A percentile compares a stretch with the other conserved stretches of the same genome.
These are phyloP conservation scores for Tetragonula clypearis DNA, from an alignment of 1,140 invertebrate genomes.

Conservation along the genomic window DNA sequence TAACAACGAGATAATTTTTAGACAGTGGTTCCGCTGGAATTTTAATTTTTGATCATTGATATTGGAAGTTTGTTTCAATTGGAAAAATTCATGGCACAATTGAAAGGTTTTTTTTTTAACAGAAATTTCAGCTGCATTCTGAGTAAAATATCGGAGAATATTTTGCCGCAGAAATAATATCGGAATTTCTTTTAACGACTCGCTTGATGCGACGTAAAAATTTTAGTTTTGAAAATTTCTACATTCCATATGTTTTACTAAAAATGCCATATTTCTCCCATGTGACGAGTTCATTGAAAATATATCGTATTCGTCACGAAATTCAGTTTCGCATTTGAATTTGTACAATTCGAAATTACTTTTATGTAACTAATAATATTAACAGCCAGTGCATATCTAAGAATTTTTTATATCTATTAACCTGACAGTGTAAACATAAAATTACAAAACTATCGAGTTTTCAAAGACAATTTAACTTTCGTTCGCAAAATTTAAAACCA, in stretches of 20 bases:
- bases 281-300: not conserved
- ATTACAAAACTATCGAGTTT: too few species aligned
- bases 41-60: not conserved
- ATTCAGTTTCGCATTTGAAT: not conserved
- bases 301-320: not conserved
- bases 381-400: too few species aligned
- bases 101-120: not conserved
- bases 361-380: too few species aligned
- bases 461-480: too few species aligned
- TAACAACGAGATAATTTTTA: too few species aligned
- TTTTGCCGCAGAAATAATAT: not conserved
- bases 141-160: not conserved
- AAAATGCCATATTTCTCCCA: not conserved
- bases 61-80: not conserved
- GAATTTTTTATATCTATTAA: too few species aligned
- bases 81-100: not conserved
- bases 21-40: not conserved
- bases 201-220: not conserved
- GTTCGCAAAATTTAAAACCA: too few species aligned
- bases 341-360: too few species aligned
- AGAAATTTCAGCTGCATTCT: not conserved
- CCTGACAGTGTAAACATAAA: too few species aligned
- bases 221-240: not conserved
- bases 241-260: not conserved
- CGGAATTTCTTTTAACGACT: not conserved